These are phyloP conservation scores for Nasonia giraulti DNA, from an alignment of 1,140 invertebrate genomes.

Conservation along the genomic window DNA sequence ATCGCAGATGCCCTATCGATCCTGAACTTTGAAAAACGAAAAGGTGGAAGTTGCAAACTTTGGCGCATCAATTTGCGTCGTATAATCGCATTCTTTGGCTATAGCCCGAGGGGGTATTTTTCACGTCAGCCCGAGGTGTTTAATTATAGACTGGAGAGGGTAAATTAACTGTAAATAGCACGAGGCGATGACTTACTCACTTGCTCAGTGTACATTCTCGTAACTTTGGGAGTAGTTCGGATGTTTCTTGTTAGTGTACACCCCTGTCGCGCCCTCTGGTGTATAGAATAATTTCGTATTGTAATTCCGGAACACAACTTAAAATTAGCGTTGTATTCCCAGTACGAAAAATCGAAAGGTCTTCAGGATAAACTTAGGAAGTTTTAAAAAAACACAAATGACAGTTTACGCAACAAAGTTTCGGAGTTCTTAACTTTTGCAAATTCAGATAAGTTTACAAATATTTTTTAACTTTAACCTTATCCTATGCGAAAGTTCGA, in stretches of 20 bases:
- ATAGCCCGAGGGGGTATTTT: neutral
- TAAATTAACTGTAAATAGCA: neutral
- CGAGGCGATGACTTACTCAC: conserved; percentile 2
- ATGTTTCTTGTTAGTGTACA: neutral
- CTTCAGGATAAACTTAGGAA: too few species aligned
- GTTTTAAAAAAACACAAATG: too few species aligned
- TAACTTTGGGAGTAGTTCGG: conserved; percentile 7
- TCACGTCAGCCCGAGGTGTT: neutral
- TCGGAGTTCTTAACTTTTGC: too few species aligned
- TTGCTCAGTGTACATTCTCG: neutral
- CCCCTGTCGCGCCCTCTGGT: neutral
- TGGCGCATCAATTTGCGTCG: neutral
- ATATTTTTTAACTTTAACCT: neutral
- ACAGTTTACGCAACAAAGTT: too few species aligned
- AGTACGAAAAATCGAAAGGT: too few species aligned
- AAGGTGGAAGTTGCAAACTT: neutral
- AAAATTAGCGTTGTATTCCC: too few species aligned
- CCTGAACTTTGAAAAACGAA: neutral
- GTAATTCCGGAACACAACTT: neutral
- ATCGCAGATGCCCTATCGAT: neutral
- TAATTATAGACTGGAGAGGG: neutral
- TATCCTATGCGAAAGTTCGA: neutral
- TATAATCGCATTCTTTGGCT: neutral
- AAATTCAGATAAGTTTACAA: too few species aligned
- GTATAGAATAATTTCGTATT: neutral